Conservation (phyloP, 2,797 vertebrate species). For the Pipistrellus kuhlii region DNA sequence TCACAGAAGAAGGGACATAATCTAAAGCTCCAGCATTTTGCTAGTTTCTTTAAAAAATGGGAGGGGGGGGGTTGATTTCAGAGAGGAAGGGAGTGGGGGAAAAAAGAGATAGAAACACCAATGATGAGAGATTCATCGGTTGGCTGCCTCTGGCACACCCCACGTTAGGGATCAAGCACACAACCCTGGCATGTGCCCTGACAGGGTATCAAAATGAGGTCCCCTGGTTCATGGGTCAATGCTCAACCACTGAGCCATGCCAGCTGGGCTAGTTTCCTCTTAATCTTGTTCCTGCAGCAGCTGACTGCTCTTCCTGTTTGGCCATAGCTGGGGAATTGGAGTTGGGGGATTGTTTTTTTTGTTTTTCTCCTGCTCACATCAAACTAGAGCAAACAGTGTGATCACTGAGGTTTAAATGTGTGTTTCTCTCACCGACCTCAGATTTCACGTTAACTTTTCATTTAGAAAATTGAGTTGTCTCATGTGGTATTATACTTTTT, state of each 20-base stretch:
- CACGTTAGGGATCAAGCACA: too few relatives aligned
- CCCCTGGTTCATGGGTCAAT: too few relatives aligned
- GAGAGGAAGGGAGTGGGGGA: too few relatives aligned
- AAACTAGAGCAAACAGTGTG: neutral
- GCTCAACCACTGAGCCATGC: too few relatives aligned
- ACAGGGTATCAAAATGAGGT: too few relatives aligned
- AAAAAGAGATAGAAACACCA: too few relatives aligned
- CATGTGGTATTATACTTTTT: neutral
- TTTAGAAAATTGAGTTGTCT: constrained; percentile 3
- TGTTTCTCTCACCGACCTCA: neutral
- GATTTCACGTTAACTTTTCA: neutral
- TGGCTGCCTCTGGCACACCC: too few relatives aligned
- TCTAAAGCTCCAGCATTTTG: neutral
- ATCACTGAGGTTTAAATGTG: neutral
- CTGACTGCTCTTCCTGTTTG: neutral
- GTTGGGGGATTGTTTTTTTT: neutral
- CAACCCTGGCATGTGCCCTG: too few relatives aligned
- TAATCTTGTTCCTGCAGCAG: neutral
- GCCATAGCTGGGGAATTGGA: neutral
- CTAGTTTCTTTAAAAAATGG: neutral
- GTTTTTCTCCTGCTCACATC: neutral
- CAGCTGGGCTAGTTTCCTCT: neutral
- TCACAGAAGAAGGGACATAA: neutral
- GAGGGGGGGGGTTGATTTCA: too few relatives aligned
- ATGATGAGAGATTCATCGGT: too few relatives aligned